These are phyloP conservation scores for Regulus satrapa DNA, from an alignment of 2,113 vertebrate species.

Conservation along the genomic window DNA sequence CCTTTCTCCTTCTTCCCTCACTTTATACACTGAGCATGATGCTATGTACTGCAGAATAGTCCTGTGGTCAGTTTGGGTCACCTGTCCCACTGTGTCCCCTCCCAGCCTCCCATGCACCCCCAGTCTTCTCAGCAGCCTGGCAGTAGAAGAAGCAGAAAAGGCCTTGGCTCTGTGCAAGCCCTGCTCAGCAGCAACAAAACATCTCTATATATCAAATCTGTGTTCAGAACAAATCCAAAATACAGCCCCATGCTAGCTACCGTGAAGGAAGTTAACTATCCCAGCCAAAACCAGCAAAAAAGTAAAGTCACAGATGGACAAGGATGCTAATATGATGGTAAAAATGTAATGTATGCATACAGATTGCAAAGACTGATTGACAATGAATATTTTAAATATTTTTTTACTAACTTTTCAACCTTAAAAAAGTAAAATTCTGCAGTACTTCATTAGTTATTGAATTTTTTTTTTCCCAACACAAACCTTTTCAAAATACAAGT, in stretches of 20 bases:
- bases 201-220: not conserved
- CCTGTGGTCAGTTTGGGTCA: rapidly evolving
- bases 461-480: not conserved
- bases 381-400: not conserved
- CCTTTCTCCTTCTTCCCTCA: not conserved
- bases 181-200: not conserved
- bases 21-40: not conserved
- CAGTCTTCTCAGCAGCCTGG: not conserved
- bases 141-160: rapidly evolving
- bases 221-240: not conserved
- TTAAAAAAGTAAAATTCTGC: not conserved
- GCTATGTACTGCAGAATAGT: rapidly evolving
- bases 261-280: not conserved
- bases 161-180: not conserved
- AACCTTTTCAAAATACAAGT: constrained; percentile 46
- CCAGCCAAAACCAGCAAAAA: not conserved
- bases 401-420: not conserved
- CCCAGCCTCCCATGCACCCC: rapidly evolving
- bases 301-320: not conserved
- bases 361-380: not conserved
- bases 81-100: not conserved
- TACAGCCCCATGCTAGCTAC: not conserved
- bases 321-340: not conserved
- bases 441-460: constrained; percentile 20
- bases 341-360: not conserved